Percentiles rank a stretch among this genome's conserved stretches.
Conservation (phyloP, 2,888 invertebrate genomes). For the Caenorhabditis sp. region DNA sequence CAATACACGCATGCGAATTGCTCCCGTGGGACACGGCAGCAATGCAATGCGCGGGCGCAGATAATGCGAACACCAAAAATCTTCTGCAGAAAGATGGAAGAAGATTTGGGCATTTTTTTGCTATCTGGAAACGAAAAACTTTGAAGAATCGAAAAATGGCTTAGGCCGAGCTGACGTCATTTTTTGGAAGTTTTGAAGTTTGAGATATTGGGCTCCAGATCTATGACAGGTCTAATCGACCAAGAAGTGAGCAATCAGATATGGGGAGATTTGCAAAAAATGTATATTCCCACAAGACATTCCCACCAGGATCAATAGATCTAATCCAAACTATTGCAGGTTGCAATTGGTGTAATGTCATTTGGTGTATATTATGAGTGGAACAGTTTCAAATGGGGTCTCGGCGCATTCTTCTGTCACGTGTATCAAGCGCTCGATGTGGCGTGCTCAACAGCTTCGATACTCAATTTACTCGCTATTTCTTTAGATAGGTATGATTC, state of each 20-base stretch:
- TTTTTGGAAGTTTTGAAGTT: conserved; percentile 3
- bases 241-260: too few relatives aligned
- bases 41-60: conserved; percentile 44
- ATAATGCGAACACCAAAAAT: conserved; percentile 62
- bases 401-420: conserved; percentile 94
- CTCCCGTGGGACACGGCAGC: conserved; percentile 41
- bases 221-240: not conserved
- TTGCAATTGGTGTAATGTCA: conserved; percentile 98
- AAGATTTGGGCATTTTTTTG: conserved; percentile 16
- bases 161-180: too few relatives aligned
- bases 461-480: conserved; percentile 97
- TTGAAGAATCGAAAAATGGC: conserved; percentile 2
- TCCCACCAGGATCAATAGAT: not conserved
- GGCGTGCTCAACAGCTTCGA: conserved; percentile 96
- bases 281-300: not conserved
- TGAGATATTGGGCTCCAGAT: not conserved
- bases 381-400: conserved; percentile 87
- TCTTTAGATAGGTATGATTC: conserved; percentile 93
- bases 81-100: conserved; percentile 40
- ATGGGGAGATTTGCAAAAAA: conserved; percentile 5
- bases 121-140: not conserved
- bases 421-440: conserved; percentile 98
- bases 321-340: conserved; percentile 84
- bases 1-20: conserved; percentile 44
- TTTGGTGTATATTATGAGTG: conserved; percentile 96